A percentile compares a stretch with the other conserved stretches of the same genome.
Conservation (phyloP, 2,113 vertebrate species). For the Promerops cafer region DNA sequence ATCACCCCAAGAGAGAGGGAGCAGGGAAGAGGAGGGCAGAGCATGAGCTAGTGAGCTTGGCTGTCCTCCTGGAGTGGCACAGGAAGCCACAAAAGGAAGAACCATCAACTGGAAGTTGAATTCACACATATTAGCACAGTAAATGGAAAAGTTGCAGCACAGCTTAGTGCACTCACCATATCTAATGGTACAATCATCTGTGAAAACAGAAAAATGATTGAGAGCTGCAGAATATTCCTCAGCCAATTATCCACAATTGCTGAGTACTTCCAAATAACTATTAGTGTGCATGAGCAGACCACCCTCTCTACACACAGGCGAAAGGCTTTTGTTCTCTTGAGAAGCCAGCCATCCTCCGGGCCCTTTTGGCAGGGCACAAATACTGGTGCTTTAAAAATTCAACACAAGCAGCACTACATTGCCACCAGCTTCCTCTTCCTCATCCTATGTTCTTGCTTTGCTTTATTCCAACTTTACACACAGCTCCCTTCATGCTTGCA, state of each 20-base stretch:
- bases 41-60: rapidly evolving
- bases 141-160: conserved; percentile 25
- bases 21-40: neutral
- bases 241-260: conserved; percentile 18
- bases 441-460: neutral
- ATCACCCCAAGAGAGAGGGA: neutral
- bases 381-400: neutral
- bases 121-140: neutral
- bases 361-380: neutral
- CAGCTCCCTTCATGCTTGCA: neutral
- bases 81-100: neutral
- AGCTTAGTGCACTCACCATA: conserved; percentile 41
- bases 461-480: neutral
- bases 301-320: neutral
- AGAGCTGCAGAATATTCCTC: conserved; percentile 34
- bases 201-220: conserved; percentile 39
- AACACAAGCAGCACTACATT: neutral
- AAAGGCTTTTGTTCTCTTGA: neutral
- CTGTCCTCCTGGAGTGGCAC: neutral
- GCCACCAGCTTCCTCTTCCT: neutral
- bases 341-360: neutral
- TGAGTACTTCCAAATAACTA: neutral
- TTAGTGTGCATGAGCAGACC: neutral
- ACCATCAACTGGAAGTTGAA: neutral
- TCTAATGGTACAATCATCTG: conserved; percentile 39